Evolutionary conservation across 1,140 invertebrate species (phyloP).

Genomic region (Caenorhabditis briggsae): DNA sequence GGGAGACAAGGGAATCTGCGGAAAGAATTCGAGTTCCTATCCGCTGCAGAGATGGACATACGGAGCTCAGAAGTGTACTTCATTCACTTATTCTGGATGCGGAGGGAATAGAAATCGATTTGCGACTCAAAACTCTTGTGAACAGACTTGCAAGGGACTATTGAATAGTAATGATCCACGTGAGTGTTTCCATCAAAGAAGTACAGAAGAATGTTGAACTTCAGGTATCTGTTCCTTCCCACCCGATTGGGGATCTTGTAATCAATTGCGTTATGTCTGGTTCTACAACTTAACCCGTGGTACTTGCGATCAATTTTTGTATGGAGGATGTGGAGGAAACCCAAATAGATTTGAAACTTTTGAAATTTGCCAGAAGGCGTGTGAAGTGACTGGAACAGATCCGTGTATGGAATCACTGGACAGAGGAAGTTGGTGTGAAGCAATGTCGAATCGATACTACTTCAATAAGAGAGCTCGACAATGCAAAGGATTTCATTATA

Average conservation of each 20-base stretch:
- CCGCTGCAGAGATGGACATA: conserved; percentile 77
- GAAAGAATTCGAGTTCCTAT: conserved; percentile 66
- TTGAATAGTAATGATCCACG: conserved; percentile 69
- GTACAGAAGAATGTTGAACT: neutral
- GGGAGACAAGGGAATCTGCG: conserved; percentile 62
- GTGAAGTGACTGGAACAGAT: conserved; percentile 72
- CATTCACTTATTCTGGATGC: conserved; percentile 79
- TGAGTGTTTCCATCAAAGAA: neutral
- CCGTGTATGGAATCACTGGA: conserved; percentile 70
- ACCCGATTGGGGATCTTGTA: conserved; percentile 74
- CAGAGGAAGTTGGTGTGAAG: conserved; percentile 73
- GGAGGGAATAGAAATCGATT: conserved; percentile 79
- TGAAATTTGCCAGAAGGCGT: conserved; percentile 73
- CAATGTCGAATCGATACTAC: conserved; percentile 74
- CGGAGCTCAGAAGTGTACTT: conserved; percentile 74
- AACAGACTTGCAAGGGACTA: conserved; percentile 64
- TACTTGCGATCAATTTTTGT: conserved; percentile 74
- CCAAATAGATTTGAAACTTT: conserved; percentile 72
- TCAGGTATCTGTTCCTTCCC: conserved; percentile 70
- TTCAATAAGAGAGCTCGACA: conserved; percentile 68
- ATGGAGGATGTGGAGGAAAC: conserved; percentile 74
- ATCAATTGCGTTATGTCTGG: conserved; percentile 73
- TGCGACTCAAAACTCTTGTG: conserved; percentile 67
- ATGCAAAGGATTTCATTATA: conserved; percentile 76
- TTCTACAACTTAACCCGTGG: conserved; percentile 74